Evolutionary conservation across 2,888 invertebrate species (phyloP), one percentile per base, ranked within the genome.

Genomic region (Microchrysa polita): DNA sequence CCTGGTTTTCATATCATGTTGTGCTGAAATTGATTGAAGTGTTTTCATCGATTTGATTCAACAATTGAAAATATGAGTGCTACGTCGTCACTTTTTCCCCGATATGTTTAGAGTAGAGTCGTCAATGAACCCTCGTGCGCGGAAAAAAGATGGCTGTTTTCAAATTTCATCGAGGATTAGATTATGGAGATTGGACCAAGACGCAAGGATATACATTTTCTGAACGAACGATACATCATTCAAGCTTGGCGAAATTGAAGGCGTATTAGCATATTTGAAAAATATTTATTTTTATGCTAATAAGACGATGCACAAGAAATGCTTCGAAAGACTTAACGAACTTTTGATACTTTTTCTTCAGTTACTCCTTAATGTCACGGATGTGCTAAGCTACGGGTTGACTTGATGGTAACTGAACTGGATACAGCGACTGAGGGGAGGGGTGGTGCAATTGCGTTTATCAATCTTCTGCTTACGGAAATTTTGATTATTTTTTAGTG

Each of bases 41-140:
- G n/a, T 59, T 59, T 59, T 59, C 59, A 59, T 59, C 59, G 27
- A 59, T 59, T 59, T 27, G 59, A 59, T 59, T 59, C 59, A 27
- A 27, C 59, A 59, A 59, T 59, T 59, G 23, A 59, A 23, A n/a
- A 59, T 9, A 23, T 59, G 27, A 59, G 59, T 59, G 59, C 10
- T 18, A 4, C 55, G 22, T 18, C 22, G 55, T 48, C 48, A n/a
- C 2, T 12, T 48, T 48, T n/a, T 48, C 48, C n/a, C n/a, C n/a
- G n/a, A n/a, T n/a, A n/a, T n/a, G n/a, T n/a, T n/a, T n/a, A n/a
- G n/a, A 12, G 12, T n/a, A 48, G 2, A 48, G 48, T n/a, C 48
- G n/a, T n/a, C n/a, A n/a, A n/a, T n/a, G n/a, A 55, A 9, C 55
- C 10, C 55, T 55, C 27, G 10, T 12, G 16, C 48, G 16, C 48